Evolutionary conservation across 2,888 invertebrate species (phyloP), one percentile per base, ranked within the genome.

Genomic region (Lycocerus yunnanus): DNA sequence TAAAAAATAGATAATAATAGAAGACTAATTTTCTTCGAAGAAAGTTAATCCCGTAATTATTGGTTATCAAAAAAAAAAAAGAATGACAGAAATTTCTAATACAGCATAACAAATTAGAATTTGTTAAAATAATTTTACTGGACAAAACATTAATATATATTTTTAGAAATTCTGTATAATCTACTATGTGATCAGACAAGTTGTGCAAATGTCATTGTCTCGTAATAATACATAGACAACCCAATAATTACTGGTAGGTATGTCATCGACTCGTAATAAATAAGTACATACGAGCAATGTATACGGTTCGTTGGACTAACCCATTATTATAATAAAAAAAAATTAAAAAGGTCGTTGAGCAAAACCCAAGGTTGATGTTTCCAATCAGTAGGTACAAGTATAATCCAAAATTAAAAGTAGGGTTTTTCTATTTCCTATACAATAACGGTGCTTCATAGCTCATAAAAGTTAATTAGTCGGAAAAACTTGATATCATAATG

Each of bases 91-190:
- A 43, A 43, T 43, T 43, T 43, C 43, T 43, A 43, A 43, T 43
- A 43, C n/a, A 6, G 43, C n/a, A 43, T 43, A 43, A 43, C n/a
- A 43, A 43, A n/a, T 43, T n/a, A 43, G n/a, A 63, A 63, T 18
- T n/a, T 63, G 16, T 20, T 11, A 63, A 63, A 63, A 63, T 63
- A n/a, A 20, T 16, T 18, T 63, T 20, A 16, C 61, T 20, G 61
- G 16, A 18, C 20, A 63, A 16, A 18, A 63, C 20, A 18, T 63
- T 63, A 60, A 60, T 60, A 60, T 63, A 60, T 60, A 60, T 63
- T 15, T 63, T 63, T 63, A n/a, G 61, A 16, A 63, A 63, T 63
- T 63, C 20, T n/a, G n/a, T 18, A n/a, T 63, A 63, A 63, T 63
- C 43, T 43, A 43, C 43, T 43, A 13, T 43, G 43, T 63, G 20